phyloP scores from a whole-genome alignment of 2,797 vertebrate species.

The Pampus argenteus region DNA sequence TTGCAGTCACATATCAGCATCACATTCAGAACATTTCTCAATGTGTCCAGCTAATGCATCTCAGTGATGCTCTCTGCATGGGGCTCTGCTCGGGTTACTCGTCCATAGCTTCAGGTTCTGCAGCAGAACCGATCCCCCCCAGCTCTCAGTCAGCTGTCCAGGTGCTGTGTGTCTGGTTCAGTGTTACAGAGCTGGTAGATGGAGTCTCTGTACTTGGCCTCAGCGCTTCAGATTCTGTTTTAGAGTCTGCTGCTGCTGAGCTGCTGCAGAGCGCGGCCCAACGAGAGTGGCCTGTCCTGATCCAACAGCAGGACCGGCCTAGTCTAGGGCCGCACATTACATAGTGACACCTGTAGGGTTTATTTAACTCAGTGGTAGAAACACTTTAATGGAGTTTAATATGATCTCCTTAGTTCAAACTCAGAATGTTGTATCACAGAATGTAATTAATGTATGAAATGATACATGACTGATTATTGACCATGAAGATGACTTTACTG shows the following conservation, averaged over 20 bases:
- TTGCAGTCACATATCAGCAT: no score
- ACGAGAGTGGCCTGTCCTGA: conserved; percentile 69
- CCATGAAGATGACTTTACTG: no score
- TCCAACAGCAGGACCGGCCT: conserved; percentile 47
- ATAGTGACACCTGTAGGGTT: not conserved
- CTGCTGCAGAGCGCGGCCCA: conserved; percentile 51
- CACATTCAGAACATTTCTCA: no score
- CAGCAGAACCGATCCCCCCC: conserved; percentile 10
- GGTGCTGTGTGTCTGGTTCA: conserved; percentile 45
- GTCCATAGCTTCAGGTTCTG: not conserved
- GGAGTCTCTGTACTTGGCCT: conserved; percentile 53
- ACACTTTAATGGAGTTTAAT: no score
- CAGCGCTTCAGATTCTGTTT: conserved; percentile 60
- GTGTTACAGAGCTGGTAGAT: conserved; percentile 81
- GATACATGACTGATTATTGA: no score
- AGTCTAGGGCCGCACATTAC: conserved; percentile 64
- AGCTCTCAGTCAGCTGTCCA: conserved; percentile 78
- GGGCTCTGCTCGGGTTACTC: not conserved
- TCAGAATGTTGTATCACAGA: no score
- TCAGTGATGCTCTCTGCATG: no score
- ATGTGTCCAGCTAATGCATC: no score
- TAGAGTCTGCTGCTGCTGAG: conserved; percentile 53
- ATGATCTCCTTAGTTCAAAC: no score
- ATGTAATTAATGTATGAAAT: no score
- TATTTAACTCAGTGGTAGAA: no score